Percentiles rank a stretch among this genome's conserved stretches.
phyloP scores from a whole-genome alignment of 2,888 invertebrate species.

The Drosophila glabriapex region DNA sequence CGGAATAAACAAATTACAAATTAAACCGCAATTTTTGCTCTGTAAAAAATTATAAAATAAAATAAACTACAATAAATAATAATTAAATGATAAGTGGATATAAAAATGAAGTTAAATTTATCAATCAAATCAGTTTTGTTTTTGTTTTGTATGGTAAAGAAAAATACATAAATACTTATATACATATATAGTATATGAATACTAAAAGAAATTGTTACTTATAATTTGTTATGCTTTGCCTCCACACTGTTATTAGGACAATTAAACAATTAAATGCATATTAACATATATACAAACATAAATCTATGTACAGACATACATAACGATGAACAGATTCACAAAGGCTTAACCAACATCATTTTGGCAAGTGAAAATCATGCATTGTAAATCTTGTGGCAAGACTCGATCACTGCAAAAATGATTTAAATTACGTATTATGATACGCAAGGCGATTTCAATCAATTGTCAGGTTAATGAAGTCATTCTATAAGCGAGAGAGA shows the following conservation, averaged over 20 bases:
- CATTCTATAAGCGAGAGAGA: constrained; percentile 15
- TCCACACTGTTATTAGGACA: constrained; percentile 82
- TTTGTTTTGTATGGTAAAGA: constrained; percentile 49
- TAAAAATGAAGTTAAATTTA: constrained; percentile 56
- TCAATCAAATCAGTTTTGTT: constrained; percentile 56
- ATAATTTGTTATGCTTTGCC: constrained; percentile 79
- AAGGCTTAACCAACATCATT: constrained; percentile 17
- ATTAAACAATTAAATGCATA: constrained; percentile 67
- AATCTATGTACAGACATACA: constrained; percentile 9
- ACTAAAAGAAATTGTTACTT: constrained; percentile 57
- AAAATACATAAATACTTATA: constrained; percentile 28
- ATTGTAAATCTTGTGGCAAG: constrained; percentile 13
- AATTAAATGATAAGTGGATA: constrained; percentile 33
- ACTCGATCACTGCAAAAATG: constrained; percentile 5
- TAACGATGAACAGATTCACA: constrained; percentile 12
- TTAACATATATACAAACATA: constrained; percentile 32
- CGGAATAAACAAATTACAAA: constrained; percentile 28
- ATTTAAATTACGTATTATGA: constrained; percentile 15
- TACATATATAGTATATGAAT: constrained; percentile 43
- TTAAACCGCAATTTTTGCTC: constrained; percentile 33
- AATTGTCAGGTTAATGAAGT: constrained; percentile 21
- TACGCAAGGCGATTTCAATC: neutral
- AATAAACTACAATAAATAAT: constrained; percentile 11
- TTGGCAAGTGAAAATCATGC: constrained; percentile 9
- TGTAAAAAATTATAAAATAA: constrained; percentile 29